Evolutionary conservation across 2,888 invertebrate species (phyloP).

Genomic region (Ametastegia equiseti): DNA sequence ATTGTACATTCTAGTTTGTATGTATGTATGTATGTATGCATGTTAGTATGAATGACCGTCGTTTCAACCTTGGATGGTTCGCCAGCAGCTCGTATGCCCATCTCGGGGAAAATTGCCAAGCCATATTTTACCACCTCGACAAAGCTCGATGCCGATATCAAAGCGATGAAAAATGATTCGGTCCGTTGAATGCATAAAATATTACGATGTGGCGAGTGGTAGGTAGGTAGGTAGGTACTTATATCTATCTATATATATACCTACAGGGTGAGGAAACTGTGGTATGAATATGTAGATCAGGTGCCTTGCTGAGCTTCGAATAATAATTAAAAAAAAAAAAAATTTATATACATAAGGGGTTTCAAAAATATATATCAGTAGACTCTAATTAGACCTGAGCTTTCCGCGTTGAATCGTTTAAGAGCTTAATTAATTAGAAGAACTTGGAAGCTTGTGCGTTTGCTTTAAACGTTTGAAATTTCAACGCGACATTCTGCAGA

Average conservation of each 20-base stretch:
- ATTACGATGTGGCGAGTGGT: background rate
- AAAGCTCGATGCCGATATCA: constrained; percentile 24
- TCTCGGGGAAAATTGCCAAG: constrained; percentile 3
- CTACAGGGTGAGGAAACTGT: background rate
- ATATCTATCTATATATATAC: no score
- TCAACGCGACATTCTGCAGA: no score
- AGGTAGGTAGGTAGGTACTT: background rate
- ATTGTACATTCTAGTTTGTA: background rate
- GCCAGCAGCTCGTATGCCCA: background rate
- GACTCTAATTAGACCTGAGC: no score
- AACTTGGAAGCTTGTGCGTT: no score
- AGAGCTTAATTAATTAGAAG: no score
- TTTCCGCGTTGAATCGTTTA: no score
- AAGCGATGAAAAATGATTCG: constrained; percentile 28
- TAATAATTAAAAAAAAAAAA: background rate
- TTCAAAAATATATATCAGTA: no score
- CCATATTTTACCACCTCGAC: constrained; percentile 18
- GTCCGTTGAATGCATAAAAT: constrained; percentile 24
- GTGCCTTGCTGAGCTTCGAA: background rate
- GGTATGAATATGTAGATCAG: background rate
- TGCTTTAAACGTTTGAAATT: no score
- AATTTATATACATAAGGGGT: no score
- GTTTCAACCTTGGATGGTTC: background rate
- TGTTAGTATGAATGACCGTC: background rate
- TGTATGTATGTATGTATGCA: background rate